A percentile compares a stretch with the other conserved stretches of the same genome.
Conservation (phyloP, 1,140 invertebrate species). For the Orussus abietinus region DNA sequence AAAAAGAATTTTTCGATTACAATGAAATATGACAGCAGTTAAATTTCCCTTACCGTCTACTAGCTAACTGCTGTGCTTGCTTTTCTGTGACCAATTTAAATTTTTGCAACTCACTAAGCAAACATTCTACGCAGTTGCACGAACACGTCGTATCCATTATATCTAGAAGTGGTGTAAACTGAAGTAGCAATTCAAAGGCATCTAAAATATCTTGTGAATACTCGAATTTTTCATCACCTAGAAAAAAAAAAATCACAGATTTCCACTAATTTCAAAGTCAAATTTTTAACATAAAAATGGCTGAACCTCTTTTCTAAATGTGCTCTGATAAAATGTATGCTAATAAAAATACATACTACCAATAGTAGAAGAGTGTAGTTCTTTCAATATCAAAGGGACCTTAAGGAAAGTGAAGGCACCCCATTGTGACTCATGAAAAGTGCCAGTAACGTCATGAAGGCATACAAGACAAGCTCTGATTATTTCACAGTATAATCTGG, state of each 20-base stretch:
- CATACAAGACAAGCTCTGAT: constrained; percentile 85
- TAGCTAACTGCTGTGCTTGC: constrained; percentile 68
- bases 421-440: constrained; percentile 82
- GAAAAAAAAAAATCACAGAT: constrained; percentile 20
- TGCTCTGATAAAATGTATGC: background rate
- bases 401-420: constrained; percentile 91
- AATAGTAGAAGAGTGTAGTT: constrained; percentile 59
- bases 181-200: constrained; percentile 76
- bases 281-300: too few species aligned
- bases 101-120: constrained; percentile 78
- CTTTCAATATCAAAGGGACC: constrained; percentile 74
- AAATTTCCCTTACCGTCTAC: constrained; percentile 58
- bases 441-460: constrained; percentile 74
- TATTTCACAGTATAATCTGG: constrained; percentile 81
- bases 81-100: constrained; percentile 75
- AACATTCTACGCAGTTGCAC: constrained; percentile 80
- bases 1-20: constrained; percentile 10
- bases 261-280: too few species aligned
- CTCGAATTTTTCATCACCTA: constrained; percentile 58
- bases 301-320: too few species aligned
- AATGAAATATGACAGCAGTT: background rate
- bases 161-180: constrained; percentile 80
- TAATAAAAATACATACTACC: constrained; percentile 31
- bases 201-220: constrained; percentile 72
- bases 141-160: constrained; percentile 83